Base-by-base conservation (phyloP, 2,888 invertebrate species). In the Drosophila algonquin region DNA sequence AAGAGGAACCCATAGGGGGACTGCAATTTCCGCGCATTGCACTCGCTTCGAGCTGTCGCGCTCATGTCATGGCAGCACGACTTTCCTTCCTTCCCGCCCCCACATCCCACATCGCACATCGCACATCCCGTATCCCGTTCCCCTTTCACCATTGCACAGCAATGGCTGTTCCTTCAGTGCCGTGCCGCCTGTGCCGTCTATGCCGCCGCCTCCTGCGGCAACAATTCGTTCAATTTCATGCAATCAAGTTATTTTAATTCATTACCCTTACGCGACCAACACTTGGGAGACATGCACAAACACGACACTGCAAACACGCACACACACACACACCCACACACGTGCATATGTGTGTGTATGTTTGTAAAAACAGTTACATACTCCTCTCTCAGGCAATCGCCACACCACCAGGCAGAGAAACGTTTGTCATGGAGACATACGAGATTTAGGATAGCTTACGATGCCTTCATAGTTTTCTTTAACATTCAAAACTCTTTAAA, bases 231-330 rank as follows among this genome's bases (percentile, higher is more conserved):
- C 89, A 86, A 86, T 86, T 86, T 81, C 75, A 80, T 81, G 86
- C 86, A 89, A 86, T 86, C 89, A 89, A 89, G 87, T 86, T 89
- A 86, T 86, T 86, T 86, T 87, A 86, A 86, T 86, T 86, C 86
- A 86, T 86, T 86, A 86, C 87, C 85, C 80, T 89, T 87, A 80
- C 81, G 86, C 87, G 85, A 73, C 76, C 87, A 81, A 88, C 87
- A 78, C 86, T 80, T 88, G 79, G 76, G 75, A 80, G 82, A 73
- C 81, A 80, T 81, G 88, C 78, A 65, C 68, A 59, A 46, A 59
- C 56, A 48, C 73, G 51, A 48, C 64, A 62, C 50, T 35, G 65
- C 73, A 80, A 32, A 30, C 62, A 32, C 52, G 18, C 40, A 16
- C 5, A 10, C 18, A 10, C 21, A 3, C 3, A 3, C 21, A 21